Conservation (phyloP, 2,113 vertebrate species). For the Sturnira hondurensis region DNA sequence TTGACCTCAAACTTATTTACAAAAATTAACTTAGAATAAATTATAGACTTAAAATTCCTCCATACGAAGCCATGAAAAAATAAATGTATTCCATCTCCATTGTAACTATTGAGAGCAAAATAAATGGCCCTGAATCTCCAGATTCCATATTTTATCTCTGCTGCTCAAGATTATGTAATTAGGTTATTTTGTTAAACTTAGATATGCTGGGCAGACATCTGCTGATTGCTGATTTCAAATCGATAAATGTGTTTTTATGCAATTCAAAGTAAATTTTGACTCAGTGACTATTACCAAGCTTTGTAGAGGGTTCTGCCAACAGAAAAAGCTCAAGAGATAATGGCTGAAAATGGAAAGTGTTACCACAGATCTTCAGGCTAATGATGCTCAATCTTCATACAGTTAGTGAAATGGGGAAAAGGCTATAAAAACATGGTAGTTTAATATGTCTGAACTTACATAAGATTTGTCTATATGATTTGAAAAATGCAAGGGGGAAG, state of each 20-base stretch:
- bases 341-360: background rate
- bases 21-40: no score
- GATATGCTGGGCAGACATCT: background rate
- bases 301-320: background rate
- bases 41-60: background rate
- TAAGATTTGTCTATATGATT: background rate
- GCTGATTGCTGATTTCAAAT: background rate
- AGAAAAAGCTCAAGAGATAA: background rate
- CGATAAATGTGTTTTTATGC: background rate
- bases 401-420: background rate
- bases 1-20: no score
- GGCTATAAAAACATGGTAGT: background rate
- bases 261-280: background rate
- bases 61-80: background rate
- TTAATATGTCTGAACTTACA: background rate
- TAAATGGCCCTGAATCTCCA: background rate
- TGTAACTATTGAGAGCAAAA: background rate
- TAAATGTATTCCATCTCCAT: background rate
- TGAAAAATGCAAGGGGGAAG: background rate
- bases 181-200: background rate
- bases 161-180: background rate
- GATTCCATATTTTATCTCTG: background rate
- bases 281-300: background rate
- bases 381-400: background rate
- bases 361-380: background rate